Base-by-base conservation (phyloP, 2,797 vertebrate genomes). In the Oceanodroma leucorhoa region DNA sequence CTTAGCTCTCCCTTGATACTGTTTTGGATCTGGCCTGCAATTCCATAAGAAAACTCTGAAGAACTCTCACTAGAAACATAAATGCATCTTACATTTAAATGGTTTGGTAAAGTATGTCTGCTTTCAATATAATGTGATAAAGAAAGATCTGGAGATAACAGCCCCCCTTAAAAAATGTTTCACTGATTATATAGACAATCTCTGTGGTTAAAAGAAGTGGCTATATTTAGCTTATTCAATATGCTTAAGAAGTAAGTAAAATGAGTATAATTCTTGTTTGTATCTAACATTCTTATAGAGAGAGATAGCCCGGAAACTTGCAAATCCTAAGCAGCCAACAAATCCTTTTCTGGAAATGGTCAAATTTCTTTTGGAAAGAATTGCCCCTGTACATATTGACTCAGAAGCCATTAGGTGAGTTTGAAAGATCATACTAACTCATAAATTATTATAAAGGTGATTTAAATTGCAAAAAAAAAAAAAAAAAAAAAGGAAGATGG, bases 321-420 rank as follows among this genome's bases (percentile, higher is more conserved):
- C 99, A 27, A 99, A 99, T 97, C 99, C 99, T 54, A 99, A 99
- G 96, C 99, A 99, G 94, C 99, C 99, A 94, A 99, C 99, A 95
- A 99, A 99, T 97, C 99, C 99, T n/a, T 99, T 99, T 97, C 97
- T 99, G 97, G 99, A 99, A 98, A 99, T 99, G 99, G 99, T 99
- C 11, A 99, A 99, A 97, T 99, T 99, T 97, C 98, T 99, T 87
- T 97, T 99, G 97, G 99, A 99, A 98, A 99, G 99, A 97, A 99
- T 99, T 84, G 99, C 99, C 73, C 99, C 99, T 36, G 99, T 99
- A 90, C 99, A 99, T 98, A 99, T 99, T 76, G 99, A 99, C 98
- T 99, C 99, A 36, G 99, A 99, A 98, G 99, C 99, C 92, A 99
- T 99, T 98, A 99, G 99, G 99, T 98, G 97, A 97, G 96, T 46